These are phyloP conservation scores for Pangasius djambal DNA, from an alignment of 2,797 vertebrate genomes.

Conservation along the genomic window DNA sequence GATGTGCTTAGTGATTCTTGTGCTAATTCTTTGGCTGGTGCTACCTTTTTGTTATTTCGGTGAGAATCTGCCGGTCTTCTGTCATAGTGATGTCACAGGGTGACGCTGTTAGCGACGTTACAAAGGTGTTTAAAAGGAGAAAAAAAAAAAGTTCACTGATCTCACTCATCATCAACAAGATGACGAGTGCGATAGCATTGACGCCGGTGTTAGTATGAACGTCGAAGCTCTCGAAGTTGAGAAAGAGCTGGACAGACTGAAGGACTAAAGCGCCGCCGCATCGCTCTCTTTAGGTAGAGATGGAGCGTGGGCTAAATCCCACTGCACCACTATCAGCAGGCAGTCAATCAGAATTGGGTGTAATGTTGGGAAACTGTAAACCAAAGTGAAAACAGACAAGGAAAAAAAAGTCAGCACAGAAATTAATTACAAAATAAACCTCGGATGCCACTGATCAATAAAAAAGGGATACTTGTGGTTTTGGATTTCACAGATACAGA, in stretches of 20 bases:
- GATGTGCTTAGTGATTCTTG: not conserved
- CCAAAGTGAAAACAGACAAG: not conserved
- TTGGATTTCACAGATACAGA: not conserved
- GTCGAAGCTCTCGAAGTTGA: not conserved
- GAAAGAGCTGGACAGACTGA: not conserved
- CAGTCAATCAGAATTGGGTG: not conserved
- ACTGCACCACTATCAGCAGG: not conserved
- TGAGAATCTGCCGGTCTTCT: not conserved
- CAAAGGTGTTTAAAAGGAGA: not conserved
- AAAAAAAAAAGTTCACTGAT: not conserved
- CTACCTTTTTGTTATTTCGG: not conserved
- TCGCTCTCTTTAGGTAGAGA: not conserved
- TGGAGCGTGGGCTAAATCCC: not conserved
- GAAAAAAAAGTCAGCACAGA: not conserved
- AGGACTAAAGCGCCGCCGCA: not conserved
- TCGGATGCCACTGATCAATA: not conserved
- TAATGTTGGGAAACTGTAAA: not conserved
- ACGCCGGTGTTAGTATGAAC: not conserved
- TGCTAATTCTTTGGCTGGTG: no score
- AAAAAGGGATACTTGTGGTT: not conserved
- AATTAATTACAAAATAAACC: not conserved
- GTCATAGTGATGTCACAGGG: no score
- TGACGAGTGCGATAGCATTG: not conserved
- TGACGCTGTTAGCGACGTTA: no score
- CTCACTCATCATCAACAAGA: not conserved